Percentiles rank a stretch among this genome's conserved stretches.
These are phyloP conservation scores for Buathra laborator DNA, from an alignment of 2,888 invertebrate genomes.

Conservation along the genomic window DNA sequence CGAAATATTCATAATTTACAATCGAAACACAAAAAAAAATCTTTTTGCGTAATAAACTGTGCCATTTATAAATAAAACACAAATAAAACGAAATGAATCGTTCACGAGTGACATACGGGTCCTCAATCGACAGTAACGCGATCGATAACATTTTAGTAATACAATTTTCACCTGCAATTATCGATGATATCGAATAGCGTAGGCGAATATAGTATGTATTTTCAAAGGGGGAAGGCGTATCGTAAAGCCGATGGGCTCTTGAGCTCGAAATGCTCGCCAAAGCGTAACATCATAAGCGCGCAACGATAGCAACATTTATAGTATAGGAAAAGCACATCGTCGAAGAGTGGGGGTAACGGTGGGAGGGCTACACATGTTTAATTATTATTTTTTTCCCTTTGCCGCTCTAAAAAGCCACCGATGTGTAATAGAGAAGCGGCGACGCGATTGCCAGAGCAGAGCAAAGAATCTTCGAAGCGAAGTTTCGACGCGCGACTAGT, in stretches of 20 bases:
- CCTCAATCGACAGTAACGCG: too few relatives aligned
- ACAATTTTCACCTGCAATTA: constrained; percentile 10
- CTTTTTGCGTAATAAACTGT: too few relatives aligned
- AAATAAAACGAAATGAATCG: too few relatives aligned
- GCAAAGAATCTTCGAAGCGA: constrained; percentile 68
- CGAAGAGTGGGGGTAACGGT: not conserved
- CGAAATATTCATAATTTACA: too few relatives aligned
- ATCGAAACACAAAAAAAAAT: too few relatives aligned
- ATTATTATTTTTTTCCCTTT: constrained; percentile 74
- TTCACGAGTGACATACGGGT: too few relatives aligned
- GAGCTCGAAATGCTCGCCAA: constrained; percentile 66
- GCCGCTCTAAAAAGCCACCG: constrained; percentile 81
- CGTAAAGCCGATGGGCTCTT: constrained; percentile 43
- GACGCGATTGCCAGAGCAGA: constrained; percentile 72
- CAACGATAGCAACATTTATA: constrained; percentile 4
- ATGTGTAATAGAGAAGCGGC: constrained; percentile 75
- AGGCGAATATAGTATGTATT: not conserved
- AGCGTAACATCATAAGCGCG: constrained; percentile 64
- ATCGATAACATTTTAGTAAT: too few relatives aligned
- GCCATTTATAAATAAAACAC: too few relatives aligned
- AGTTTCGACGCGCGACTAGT: constrained; percentile 30
- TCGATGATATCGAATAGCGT: not conserved
- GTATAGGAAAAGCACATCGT: constrained; percentile 15
- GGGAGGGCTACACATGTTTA: constrained; percentile 61
- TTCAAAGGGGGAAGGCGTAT: constrained; percentile 10